Evolutionary conservation across 1,140 invertebrate species (phyloP).

Genomic region (Eumeta japonica): DNA sequence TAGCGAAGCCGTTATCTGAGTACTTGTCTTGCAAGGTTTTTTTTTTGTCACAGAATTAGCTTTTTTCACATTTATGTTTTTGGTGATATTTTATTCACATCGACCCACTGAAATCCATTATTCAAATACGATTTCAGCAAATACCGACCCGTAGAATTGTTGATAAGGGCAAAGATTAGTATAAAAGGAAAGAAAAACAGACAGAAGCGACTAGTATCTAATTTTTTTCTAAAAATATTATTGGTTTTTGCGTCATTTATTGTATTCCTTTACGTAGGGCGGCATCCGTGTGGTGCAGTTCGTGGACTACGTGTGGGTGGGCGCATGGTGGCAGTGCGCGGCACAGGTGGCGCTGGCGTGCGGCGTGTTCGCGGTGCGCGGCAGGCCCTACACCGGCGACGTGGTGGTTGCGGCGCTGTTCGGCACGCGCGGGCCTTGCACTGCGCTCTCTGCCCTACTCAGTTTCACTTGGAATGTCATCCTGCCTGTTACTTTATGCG

Average conservation of each 20-base stretch:
- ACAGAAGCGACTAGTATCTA: background rate
- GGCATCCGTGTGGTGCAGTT: constrained; percentile 85
- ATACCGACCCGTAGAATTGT: background rate
- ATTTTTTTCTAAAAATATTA: background rate
- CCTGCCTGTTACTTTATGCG: constrained; percentile 74
- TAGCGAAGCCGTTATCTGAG: no score
- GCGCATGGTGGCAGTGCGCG: constrained; percentile 82
- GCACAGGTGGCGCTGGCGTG: constrained; percentile 75
- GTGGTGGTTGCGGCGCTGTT: constrained; percentile 71
- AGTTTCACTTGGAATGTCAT: constrained; percentile 89
- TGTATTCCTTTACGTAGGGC: constrained; percentile 56
- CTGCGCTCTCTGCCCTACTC: constrained; percentile 66
- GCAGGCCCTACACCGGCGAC: constrained; percentile 81
- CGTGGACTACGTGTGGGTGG: constrained; percentile 78
- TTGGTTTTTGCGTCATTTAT: background rate
- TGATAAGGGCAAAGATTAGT: background rate
- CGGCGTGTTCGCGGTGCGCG: constrained; percentile 79
- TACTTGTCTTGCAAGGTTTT: no score
- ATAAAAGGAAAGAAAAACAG: background rate
- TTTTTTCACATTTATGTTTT: no score
- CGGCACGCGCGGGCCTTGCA: constrained; percentile 36
- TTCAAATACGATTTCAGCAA: background rate
- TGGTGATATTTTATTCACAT: no score
- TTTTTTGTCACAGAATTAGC: no score
- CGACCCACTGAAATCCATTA: no score